Base-by-base conservation (phyloP, 2,888 invertebrate genomes). In the Lymantria monacha region DNA sequence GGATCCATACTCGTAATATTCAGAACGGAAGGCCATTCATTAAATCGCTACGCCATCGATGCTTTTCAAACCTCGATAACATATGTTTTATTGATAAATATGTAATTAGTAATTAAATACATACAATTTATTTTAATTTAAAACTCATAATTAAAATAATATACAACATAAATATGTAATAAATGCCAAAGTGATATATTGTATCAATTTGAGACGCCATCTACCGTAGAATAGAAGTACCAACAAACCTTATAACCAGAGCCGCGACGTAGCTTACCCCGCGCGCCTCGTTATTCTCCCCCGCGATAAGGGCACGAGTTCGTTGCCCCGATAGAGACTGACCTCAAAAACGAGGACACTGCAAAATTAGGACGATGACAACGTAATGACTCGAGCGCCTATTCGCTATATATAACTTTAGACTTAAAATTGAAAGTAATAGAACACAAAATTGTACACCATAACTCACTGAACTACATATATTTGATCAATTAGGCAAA, bases 271-370 rank as follows among this genome's bases (percentile, higher is more conserved):
- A 63, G 67, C 69, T 60, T 72, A 62, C 69, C 60, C 74, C 75
- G 74, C 74, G 61, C 80, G 72, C 73, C 69, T 77, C 74, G 70
- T 74, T 61, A 65, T 73, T 76, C 79, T 22, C 79, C 81, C 68
- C 80, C 81, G 84, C 87, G 87, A 90, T 91, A 91, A 91, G 91
- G 91, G 91, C 91, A 89, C 79, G 86, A 83, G 92, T 91, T 92
- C 92, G 91, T 89, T 88, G 91, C 88, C 81, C 92, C 86, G 84
- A 86, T 88, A 91, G 86, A 87, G 85, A 92, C 92, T 93, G 93
- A 93, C 93, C 93, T 93, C 93, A 93, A 93, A 93, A 93, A 93
- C 93, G 93, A 93, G 93, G 93, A 93, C 93, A 93, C 92, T 93
- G 92, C 92, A 92, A 92, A 92, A 91, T 91, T 92, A 87, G 89